These are phyloP conservation scores for Callipepla californica DNA, from an alignment of 2,113 vertebrate species.

Conservation along the genomic window DNA sequence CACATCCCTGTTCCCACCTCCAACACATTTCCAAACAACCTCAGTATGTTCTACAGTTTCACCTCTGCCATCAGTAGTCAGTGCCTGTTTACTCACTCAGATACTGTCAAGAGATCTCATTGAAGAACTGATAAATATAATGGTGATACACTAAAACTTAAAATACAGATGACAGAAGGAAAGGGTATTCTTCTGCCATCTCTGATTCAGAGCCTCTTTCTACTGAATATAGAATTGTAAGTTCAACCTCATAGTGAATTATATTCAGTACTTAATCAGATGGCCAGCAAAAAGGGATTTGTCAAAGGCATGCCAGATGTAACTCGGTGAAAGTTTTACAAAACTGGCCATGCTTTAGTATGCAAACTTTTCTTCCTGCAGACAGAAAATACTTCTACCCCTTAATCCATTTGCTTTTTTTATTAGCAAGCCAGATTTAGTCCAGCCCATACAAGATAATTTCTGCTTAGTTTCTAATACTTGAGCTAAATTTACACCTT, in stretches of 20 bases:
- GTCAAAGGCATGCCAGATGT: not conserved
- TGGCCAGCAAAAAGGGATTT: conserved; percentile 2
- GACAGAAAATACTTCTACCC: not conserved
- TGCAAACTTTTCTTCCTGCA: conserved; percentile 15
- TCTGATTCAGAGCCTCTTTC: not conserved
- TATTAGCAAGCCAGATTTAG: conserved; percentile 6
- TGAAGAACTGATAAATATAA: not conserved
- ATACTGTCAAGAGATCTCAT: not conserved
- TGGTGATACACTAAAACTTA: not conserved
- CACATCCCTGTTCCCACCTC: not conserved
- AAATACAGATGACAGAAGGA: not conserved
- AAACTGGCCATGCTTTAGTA: not conserved
- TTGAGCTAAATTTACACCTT: conserved; percentile 31
- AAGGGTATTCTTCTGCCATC: not conserved
- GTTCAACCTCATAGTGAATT: not conserved
- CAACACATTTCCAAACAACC: not conserved
- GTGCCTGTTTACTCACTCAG: not conserved
- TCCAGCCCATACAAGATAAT: conserved; percentile 34
- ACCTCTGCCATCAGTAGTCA: not conserved
- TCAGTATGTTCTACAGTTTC: not conserved
- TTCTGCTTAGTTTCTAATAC: conserved; percentile 44
- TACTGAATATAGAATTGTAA: not conserved
- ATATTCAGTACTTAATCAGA: not conserved
- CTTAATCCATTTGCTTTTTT: conserved; percentile 47
- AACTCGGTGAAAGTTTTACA: conserved; percentile 35